Conservation (phyloP, 2,113 vertebrate species). For the Leucosticte australis region DNA sequence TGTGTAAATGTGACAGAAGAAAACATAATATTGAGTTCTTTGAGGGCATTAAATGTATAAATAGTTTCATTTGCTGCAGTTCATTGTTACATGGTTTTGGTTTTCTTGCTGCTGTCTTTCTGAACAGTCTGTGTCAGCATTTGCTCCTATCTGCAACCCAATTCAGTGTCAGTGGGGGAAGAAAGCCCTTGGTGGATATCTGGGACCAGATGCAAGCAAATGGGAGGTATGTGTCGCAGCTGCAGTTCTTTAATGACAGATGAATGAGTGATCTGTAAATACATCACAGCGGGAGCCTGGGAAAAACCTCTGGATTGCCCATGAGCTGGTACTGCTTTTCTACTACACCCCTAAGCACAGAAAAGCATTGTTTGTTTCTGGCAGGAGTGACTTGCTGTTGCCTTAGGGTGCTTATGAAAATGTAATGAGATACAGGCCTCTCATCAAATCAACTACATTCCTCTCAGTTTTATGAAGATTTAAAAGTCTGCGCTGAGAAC, state of each 20-base stretch:
- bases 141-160: constrained; percentile 96
- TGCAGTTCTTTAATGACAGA: accelerated
- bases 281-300: not conserved
- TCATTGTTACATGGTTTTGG: not conserved
- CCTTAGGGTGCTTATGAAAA: not conserved
- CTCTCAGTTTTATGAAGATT: not conserved
- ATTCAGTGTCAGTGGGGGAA: constrained; percentile 93
- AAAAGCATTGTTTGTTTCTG: not conserved
- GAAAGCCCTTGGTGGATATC: constrained; percentile 91
- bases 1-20: not conserved
- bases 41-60: not conserved
- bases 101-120: not conserved
- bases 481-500: not conserved
- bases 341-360: not conserved
- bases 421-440: not conserved
- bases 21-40: not conserved
- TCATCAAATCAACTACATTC: not conserved
- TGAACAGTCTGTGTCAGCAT: constrained; percentile 89
- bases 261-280: not conserved
- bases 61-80: not conserved
- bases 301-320: not conserved
- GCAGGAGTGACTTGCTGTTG: not conserved
- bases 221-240: constrained; percentile 86
- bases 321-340: not conserved
- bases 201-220: constrained; percentile 84